Evolutionary conservation across 2,888 invertebrate species (phyloP), one percentile per base, ranked within the genome.

Genomic region (Coremacera marginata): DNA sequence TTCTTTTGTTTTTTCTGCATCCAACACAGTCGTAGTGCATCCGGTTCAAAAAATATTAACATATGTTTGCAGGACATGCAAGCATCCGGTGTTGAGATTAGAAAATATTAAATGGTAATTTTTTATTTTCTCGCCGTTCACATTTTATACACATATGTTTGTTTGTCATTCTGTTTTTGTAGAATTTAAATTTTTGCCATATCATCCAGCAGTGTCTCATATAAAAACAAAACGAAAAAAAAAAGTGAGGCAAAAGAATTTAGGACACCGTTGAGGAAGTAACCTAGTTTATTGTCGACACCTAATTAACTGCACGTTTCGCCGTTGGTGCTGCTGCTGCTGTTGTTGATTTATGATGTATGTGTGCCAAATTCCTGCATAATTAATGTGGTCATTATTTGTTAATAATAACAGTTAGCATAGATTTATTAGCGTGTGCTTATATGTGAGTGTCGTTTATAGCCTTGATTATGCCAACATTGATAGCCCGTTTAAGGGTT

Each of bases 11-110:
- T 55, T 31, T 62, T 5, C 62, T 34, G 11, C 44, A 44, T 11
- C 3, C 14, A 44, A 44, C 44, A 11, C 14, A 44, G 44, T 44
- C 44, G 2, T 3, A 44, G 44, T 44, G 44, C 44, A 44, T 44
- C 11, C 44, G 14, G 44, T 14, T 44, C 11, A 44, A 14, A 55
- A 51, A 65, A 22, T 16, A 44, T 65, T 65, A 51, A 74, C 65
- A 52, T 65, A 67, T 52, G 52, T 19, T 55, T 37, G 52, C 65
- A 52, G 65, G 74, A 74, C 74, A 74, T 74, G 74, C 74, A 55
- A 74, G 65, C 74, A 74, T 74, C 65, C 65, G 49, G 74, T 31
- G 22, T 31, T 27, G 14, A 44, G 51, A 51, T 68, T 49, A 68
- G 51, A 68, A 68, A 49, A 68, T 68, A 68, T 68, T 68, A 51